These are phyloP conservation scores for Girardia tigrina DNA, from an alignment of 2,888 invertebrate species.

Conservation along the genomic window DNA sequence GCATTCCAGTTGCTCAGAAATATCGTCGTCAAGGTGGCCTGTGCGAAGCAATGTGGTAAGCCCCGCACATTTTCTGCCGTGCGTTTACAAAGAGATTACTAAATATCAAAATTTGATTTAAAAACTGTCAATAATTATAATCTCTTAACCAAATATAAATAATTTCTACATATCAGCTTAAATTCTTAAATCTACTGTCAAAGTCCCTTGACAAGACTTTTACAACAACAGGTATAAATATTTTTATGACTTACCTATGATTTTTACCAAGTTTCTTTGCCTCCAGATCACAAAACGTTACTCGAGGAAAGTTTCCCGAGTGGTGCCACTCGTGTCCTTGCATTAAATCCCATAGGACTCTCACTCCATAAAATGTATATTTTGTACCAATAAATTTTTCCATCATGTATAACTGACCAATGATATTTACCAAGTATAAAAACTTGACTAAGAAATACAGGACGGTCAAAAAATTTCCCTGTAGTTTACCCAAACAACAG, in stretches of 20 bases:
- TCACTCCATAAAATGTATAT: constrained; percentile 49
- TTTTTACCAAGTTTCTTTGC: constrained; percentile 36
- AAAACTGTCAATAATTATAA: no score
- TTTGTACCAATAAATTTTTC: constrained; percentile 51
- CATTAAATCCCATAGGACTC: constrained; percentile 51
- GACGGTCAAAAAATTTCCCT: constrained; percentile 51
- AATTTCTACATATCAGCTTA: no score
- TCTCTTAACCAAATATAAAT: no score
- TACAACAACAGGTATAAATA: no score
- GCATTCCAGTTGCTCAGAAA: no score
- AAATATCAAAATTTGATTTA: no score
- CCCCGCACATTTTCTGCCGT: no score
- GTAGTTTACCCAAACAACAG: constrained; percentile 25
- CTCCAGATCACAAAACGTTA: constrained; percentile 49
- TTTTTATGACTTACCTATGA: constrained; percentile 36
- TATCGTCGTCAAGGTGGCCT: no score
- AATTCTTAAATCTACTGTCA: no score
- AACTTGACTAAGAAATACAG: constrained; percentile 50
- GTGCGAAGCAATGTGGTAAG: no score
- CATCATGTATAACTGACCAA: constrained; percentile 52
- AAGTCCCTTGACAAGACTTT: no score
- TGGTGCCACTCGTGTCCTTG: constrained; percentile 46
- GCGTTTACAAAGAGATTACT: no score
- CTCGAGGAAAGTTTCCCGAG: constrained; percentile 45
- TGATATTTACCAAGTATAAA: constrained; percentile 49